Evolutionary conservation across 2,888 invertebrate species (phyloP).

Genomic region (Epirrhoe tristata): DNA sequence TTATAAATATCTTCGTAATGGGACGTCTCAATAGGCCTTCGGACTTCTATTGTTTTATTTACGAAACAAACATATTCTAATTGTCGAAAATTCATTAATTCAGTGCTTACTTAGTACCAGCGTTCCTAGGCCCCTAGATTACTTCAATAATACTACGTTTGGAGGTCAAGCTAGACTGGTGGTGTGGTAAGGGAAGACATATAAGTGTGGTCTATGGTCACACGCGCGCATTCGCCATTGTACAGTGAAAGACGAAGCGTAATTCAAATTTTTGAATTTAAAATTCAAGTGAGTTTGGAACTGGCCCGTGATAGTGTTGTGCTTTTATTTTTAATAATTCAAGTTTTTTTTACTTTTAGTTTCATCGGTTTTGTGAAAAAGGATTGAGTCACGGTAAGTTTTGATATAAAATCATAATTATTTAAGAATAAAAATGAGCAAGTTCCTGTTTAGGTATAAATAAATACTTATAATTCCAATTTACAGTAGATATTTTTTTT

Average conservation of each 20-base stretch:
- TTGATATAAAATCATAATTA: background rate
- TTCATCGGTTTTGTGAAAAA: conserved; percentile 51
- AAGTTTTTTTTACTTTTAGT: conserved; percentile 41
- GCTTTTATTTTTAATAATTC: conserved; percentile 37
- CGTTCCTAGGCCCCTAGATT: conserved; percentile 18
- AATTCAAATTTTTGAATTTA: conserved; percentile 48
- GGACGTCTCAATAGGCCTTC: conserved; percentile 64
- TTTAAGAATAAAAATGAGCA: no score
- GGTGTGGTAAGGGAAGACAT: conserved; percentile 59
- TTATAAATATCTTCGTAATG: conserved; percentile 40
- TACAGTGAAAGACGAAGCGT: conserved; percentile 51
- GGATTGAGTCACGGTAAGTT: conserved; percentile 53
- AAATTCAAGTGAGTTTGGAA: conserved; percentile 47
- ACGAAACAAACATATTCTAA: conserved; percentile 61
- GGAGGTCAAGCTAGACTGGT: conserved; percentile 55
- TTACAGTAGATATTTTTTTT: no score
- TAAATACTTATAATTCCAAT: no score
- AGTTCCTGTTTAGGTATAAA: no score
- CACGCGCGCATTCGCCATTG: conserved; percentile 66
- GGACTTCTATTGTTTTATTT: conserved; percentile 62
- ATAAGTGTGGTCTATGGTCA: conserved; percentile 67
- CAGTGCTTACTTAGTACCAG: conserved; percentile 51
- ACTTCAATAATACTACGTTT: conserved; percentile 20
- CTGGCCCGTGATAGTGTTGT: conserved; percentile 53
- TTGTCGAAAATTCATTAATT: conserved; percentile 73